These are phyloP conservation scores for Lagopus leucura DNA, from an alignment of 2,113 vertebrate genomes.

Conservation along the genomic window DNA sequence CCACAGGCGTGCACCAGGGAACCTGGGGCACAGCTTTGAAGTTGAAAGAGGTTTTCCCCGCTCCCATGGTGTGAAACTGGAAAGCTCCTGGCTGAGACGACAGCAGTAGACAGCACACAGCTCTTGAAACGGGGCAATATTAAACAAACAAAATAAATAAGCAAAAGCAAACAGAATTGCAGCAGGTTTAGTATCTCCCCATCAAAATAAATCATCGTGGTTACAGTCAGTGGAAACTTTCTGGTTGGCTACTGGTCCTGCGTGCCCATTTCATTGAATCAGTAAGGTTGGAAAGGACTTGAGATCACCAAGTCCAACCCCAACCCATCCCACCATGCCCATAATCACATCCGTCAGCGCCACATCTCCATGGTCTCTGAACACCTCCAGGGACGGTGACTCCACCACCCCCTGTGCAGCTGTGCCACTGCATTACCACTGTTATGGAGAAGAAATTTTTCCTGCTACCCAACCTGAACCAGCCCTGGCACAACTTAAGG, in stretches of 20 bases:
- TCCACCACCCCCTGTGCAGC: too few relatives aligned
- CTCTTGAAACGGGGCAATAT: not conserved
- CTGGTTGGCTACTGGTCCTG: not conserved
- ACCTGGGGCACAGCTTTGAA: not conserved
- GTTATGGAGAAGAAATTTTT: too few relatives aligned
- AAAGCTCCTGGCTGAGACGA: not conserved
- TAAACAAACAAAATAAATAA: not conserved
- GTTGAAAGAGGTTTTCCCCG: not conserved
- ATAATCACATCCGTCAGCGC: too few relatives aligned
- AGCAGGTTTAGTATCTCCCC: not conserved
- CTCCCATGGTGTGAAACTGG: not conserved
- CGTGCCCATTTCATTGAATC: too few relatives aligned
- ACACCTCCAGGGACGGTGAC: too few relatives aligned
- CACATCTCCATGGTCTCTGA: too few relatives aligned
- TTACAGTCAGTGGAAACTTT: not conserved
- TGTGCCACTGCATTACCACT: too few relatives aligned
- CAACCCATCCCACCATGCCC: too few relatives aligned
- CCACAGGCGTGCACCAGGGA: not conserved
- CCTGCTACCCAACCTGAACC: too few relatives aligned
- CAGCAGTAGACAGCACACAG: not conserved
- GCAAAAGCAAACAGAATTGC: not conserved
- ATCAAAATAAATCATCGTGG: not conserved
- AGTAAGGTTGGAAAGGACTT: too few relatives aligned
- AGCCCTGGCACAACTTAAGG: too few relatives aligned
- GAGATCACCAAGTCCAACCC: too few relatives aligned